Base-by-base conservation (phyloP, 2,888 invertebrate genomes). In the Crossocerus cetratus region DNA sequence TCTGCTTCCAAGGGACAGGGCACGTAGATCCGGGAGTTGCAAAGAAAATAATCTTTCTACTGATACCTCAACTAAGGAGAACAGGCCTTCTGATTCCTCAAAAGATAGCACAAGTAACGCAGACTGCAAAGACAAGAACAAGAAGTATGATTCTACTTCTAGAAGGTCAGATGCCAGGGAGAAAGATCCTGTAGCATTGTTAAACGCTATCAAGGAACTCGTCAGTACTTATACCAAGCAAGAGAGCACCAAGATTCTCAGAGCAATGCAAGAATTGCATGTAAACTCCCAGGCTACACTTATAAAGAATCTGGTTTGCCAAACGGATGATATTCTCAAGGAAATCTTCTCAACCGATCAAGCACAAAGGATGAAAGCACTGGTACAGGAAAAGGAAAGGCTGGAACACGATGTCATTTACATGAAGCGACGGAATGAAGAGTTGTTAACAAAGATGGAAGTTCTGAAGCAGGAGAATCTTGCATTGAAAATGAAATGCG, bases 181-280 rank as follows among this genome's bases (percentile, higher is more conserved):
- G 13, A 53, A 14, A 5, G 87, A 89, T 74, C 74, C 86, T 3
- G 79, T 84, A 14, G 76, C 77, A 2, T 77, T 90, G 49, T 69
- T 89, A 5, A 87, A 73, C 68, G 84, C 86, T 4, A 83, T 90
- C 3, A 89, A 89, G 62, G 89, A 90, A 57, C 65, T 89, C 3
- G 78, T 90, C 11, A 87, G 86, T 43, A 80, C 77, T 2, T 86
- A 86, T 42, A 86, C 88, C 0, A 87, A 87, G 62, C 82, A 86
- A 22, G 90, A 90, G 65, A 86, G 86, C 57, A 73, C 81, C 3
- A 89, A 87, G 69, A 82, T 90, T 22, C 62, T 89, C 58, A 81
- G 74, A 18, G 69, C 84, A 1, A 84, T 90, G 81, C 83, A 86
- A 58, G 86, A 87, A 8, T 53, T 89, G 16, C 86, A 90, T 32